Base-by-base conservation (phyloP, 2,888 invertebrate genomes). In the Argyresthia goedartella region DNA sequence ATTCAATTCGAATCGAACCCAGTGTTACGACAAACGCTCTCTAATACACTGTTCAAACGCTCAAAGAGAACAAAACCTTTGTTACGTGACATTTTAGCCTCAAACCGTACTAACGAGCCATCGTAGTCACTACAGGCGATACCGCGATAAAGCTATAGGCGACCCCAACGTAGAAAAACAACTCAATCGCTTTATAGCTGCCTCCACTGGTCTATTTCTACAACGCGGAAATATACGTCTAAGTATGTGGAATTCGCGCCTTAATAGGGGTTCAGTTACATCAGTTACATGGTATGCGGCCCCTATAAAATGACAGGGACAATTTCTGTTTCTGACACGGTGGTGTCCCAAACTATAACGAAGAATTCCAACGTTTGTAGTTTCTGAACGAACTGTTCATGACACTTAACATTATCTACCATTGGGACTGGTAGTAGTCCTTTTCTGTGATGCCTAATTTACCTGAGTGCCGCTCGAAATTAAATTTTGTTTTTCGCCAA, bases 11-110 rank as follows among this genome's bases (percentile, higher is more conserved):
- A 25, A 25, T 25, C 25, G 25, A 65, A 69, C 70, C 69, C 71
- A 69, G 68, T 69, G 69, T 71, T 72, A 67, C 65, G 67, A 65
- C 66, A 60, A 65, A 69, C 70, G 69, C 25, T 25, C 25, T 25
- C 25, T 67, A 70, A 64, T 63, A 67, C 64, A 63, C 63, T 65
- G 64, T 69, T 70, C 63, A 61, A 63, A 62, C 57, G 55, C 57
- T 50, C 13, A 43, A 50, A 42, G 58, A 59, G 63, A 65, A 67
- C 65, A 65, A 70, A 74, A 72, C 67, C 71, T 71, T 65, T 57
- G 66, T 67, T 64, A 74, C 76, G 76, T 76, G 76, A 73, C 72
- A 66, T 74, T 74, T 69, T 67, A 69, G 72, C 66, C 63, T 54
- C 59, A 64, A 61, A 63, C 65, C 68, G 61, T 66, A 67, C 69